A percentile compares a stretch with the other conserved stretches of the same genome.
Evolutionary conservation across 2,888 invertebrate species (phyloP).

Genomic region (Iphiclides podalirius): DNA sequence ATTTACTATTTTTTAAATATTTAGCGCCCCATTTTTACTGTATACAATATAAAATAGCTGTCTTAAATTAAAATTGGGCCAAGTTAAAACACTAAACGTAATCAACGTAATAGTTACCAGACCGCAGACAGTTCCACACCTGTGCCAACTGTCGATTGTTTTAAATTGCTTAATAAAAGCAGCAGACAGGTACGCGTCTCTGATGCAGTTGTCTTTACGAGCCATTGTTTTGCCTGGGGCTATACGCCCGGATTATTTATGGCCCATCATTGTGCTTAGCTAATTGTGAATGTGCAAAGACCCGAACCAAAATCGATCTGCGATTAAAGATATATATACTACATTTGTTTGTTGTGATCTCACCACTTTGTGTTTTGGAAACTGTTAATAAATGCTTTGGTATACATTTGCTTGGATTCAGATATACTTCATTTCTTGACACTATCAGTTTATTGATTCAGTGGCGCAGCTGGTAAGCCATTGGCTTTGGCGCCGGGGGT

Average conservation of each 20-base stretch:
- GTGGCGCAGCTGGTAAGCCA: too few species aligned
- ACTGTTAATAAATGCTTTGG: too few species aligned
- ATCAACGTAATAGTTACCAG: neutral
- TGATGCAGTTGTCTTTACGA: constrained; percentile 27
- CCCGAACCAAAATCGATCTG: neutral
- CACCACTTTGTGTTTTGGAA: too few species aligned
- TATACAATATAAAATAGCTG: neutral
- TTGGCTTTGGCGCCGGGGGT: too few species aligned
- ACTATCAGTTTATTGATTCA: too few species aligned
- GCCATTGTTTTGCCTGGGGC: constrained; percentile 27
- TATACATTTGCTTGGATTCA: too few species aligned
- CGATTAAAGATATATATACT: too few species aligned
- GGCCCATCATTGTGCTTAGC: neutral
- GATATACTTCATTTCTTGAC: too few species aligned
- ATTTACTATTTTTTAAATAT: too few species aligned
- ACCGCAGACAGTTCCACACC: constrained; percentile 11
- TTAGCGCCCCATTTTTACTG: too few species aligned
- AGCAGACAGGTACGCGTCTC: constrained; percentile 25
- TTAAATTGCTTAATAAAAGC: constrained; percentile 8
- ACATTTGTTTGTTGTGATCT: too few species aligned
- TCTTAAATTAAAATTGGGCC: too few species aligned
- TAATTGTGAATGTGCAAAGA: neutral
- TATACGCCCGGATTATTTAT: neutral
- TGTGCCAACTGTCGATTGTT: constrained; percentile 18
- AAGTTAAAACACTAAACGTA: neutral